Percentiles rank a stretch among this genome's conserved stretches.
Evolutionary conservation across 2,113 vertebrate species (phyloP).

Genomic region (Amblyornis subalaris): DNA sequence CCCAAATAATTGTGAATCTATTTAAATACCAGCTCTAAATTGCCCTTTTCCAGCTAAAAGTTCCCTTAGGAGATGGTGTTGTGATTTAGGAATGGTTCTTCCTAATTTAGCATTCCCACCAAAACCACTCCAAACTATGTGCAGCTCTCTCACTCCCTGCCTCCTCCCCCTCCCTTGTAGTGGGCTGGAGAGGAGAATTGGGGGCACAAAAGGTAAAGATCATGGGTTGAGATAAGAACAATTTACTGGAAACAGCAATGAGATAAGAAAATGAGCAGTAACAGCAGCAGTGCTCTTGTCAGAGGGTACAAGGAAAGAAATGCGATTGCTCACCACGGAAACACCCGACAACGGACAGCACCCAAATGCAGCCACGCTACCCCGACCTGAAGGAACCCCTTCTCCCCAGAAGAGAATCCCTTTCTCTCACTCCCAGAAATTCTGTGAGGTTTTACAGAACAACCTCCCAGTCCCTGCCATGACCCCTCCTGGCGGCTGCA

Average conservation of each 20-base stretch:
- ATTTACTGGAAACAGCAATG: background rate
- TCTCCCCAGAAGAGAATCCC: background rate
- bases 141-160: background rate
- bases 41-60: background rate
- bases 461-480: background rate
- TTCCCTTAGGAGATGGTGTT: background rate
- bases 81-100: background rate
- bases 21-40: background rate
- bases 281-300: accelerated
- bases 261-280: background rate
- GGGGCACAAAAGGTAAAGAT: background rate
- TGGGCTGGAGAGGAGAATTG: background rate
- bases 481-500: background rate
- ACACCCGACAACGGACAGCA: too few species aligned
- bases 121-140: background rate
- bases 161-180: background rate
- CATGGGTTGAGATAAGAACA: background rate
- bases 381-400: background rate
- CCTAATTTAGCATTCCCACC: background rate
- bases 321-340: accelerated
- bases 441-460: background rate
- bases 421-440: accelerated
- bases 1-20: background rate
- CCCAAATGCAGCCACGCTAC: too few species aligned
- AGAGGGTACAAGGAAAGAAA: background rate